phyloP scores from a whole-genome alignment of 2,888 invertebrate species.

The Lydus trimaculatus region DNA sequence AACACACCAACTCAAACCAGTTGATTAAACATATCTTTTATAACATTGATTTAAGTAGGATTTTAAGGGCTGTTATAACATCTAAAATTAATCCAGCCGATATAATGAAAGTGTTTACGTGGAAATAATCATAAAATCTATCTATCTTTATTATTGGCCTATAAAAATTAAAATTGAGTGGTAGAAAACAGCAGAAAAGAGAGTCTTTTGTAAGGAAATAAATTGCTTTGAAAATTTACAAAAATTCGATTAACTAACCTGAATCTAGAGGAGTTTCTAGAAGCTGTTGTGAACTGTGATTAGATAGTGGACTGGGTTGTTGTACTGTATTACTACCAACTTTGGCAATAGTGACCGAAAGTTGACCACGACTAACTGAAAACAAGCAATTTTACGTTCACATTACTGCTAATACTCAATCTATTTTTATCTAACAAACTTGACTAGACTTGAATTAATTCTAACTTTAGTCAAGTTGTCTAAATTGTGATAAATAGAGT shows the following conservation, averaged over 20 bases:
- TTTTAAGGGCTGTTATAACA: neutral
- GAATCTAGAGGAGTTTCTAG: slow-evolving; percentile 56
- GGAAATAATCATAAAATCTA: neutral
- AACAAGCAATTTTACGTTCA: too few species aligned
- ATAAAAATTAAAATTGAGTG: neutral
- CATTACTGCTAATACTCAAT: too few species aligned
- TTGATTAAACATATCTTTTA: neutral
- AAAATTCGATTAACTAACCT: slow-evolving; percentile 33
- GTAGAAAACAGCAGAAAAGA: neutral
- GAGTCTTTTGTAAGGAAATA: too few species aligned
- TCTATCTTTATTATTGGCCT: neutral
- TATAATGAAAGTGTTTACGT: neutral
- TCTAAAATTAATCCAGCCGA: neutral
- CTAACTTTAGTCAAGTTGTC: too few species aligned
- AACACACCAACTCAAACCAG: neutral
- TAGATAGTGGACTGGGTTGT: slow-evolving; percentile 56
- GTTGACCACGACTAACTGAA: slow-evolving; percentile 54
- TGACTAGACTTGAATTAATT: too few species aligned
- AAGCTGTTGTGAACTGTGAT: slow-evolving; percentile 57
- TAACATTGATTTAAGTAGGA: neutral
- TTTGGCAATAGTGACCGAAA: slow-evolving; percentile 60
- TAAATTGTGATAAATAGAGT: too few species aligned
- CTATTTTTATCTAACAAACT: too few species aligned
- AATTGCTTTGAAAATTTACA: too few species aligned
- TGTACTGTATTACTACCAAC: slow-evolving; percentile 54